Evolutionary conservation across 2,888 invertebrate species (phyloP).

Genomic region (Maniola hyperantus): DNA sequence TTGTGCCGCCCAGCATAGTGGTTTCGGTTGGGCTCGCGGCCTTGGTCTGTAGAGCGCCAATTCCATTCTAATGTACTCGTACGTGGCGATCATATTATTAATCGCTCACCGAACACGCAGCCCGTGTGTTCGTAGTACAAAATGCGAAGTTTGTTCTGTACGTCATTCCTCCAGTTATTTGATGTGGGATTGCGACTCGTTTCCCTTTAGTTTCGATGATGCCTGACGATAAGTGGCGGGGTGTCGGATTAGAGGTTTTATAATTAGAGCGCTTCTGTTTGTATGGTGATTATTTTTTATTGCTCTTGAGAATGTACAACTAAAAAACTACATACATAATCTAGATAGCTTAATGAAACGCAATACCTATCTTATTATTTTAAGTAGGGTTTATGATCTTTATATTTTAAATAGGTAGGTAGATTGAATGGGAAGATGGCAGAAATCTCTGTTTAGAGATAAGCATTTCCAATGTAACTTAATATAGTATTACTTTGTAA

Average conservation of each 20-base stretch:
- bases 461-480: too few species aligned
- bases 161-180: constrained; percentile 73
- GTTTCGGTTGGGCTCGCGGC: too few species aligned
- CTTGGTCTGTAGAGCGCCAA: too few species aligned
- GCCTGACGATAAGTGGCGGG: constrained; percentile 57
- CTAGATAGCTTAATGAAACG: neutral
- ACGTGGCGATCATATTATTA: too few species aligned
- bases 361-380: neutral
- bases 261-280: constrained; percentile 37
- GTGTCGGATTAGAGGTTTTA: constrained; percentile 51
- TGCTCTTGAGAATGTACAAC: constrained; percentile 1
- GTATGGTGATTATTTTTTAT: constrained; percentile 10
- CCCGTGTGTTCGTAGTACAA: constrained; percentile 47
- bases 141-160: constrained; percentile 69
- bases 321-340: neutral
- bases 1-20: too few species aligned
- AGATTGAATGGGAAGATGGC: too few species aligned
- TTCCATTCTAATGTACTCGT: too few species aligned
- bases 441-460: too few species aligned
- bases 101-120: neutral
- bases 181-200: constrained; percentile 71
- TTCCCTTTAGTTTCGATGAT: constrained; percentile 71
- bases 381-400: too few species aligned
- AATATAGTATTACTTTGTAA: too few species aligned
- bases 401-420: too few species aligned